Percentiles rank a stretch among this genome's conserved stretches.
These are phyloP conservation scores for Rhingia campestris DNA, from an alignment of 2,888 invertebrate genomes.

Conservation along the genomic window DNA sequence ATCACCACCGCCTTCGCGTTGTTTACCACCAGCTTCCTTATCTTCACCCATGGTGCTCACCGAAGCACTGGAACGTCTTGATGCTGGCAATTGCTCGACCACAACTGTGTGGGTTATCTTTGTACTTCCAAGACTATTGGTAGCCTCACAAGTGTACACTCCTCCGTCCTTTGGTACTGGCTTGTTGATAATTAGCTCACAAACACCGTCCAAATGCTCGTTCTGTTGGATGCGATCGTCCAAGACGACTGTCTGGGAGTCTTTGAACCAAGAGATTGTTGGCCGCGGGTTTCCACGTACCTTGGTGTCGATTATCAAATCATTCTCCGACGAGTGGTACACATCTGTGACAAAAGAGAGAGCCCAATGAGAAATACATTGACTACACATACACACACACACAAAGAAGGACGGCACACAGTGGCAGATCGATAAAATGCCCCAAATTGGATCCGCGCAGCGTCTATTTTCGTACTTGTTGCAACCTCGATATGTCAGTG, in stretches of 20 bases:
- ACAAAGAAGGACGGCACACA: conserved; percentile 56
- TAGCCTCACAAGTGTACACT: conserved; percentile 84
- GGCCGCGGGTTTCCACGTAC: conserved; percentile 90
- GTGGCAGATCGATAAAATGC: conserved; percentile 73
- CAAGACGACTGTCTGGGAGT: conserved; percentile 85
- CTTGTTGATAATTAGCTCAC: conserved; percentile 87
- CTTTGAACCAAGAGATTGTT: conserved; percentile 89
- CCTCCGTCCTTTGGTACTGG: conserved; percentile 86
- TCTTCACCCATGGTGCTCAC: conserved; percentile 77
- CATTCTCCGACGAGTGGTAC: conserved; percentile 89
- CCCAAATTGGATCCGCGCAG: conserved; percentile 56
- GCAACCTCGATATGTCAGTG: conserved; percentile 78
- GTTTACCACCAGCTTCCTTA: conserved; percentile 72
- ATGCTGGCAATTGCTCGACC: conserved; percentile 79
- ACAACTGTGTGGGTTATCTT: conserved; percentile 88
- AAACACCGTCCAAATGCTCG: conserved; percentile 90
- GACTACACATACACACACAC: conserved; percentile 11
- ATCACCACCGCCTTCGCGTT: conserved; percentile 66
- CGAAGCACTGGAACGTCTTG: conserved; percentile 80
- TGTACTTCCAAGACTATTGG: conserved; percentile 88
- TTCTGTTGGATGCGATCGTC: conserved; percentile 86
- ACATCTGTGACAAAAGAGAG: conserved; percentile 84
- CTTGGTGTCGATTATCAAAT: conserved; percentile 90
- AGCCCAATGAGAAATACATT: neutral
- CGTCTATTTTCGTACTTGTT: conserved; percentile 77